phyloP scores from a whole-genome alignment of 2,888 invertebrate genomes.

The Agrochola circellaris region DNA sequence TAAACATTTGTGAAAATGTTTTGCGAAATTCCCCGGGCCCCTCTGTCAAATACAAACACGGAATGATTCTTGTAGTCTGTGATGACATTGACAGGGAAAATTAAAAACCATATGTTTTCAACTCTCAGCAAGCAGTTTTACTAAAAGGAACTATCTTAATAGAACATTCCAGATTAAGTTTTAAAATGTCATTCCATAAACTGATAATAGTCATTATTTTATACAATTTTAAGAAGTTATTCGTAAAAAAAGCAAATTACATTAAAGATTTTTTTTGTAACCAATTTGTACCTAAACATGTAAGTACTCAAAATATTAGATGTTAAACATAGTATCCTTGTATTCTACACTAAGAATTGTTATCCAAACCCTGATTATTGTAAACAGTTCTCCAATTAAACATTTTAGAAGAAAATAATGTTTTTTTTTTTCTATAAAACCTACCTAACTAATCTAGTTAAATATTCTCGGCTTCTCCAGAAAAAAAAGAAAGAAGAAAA shows the following conservation, averaged over 20 bases:
- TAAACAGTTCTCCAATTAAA: constrained; percentile 53
- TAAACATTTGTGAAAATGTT: too few species aligned
- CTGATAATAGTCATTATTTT: not conserved
- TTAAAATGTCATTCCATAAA: not conserved
- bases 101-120: not conserved
- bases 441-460: not conserved
- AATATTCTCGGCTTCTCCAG: not conserved
- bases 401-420: constrained; percentile 44
- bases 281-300: not conserved
- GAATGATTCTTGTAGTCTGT: not conserved
- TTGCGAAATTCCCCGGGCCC: too few species aligned
- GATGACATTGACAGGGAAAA: not conserved
- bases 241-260: not conserved
- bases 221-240: not conserved
- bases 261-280: not conserved
- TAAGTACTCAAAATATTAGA: constrained; percentile 39
- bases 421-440: not conserved
- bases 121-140: not conserved
- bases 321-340: constrained; percentile 44
- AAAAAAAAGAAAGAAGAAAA: not conserved
- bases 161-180: not conserved
- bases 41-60: too few species aligned
- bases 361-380: constrained; percentile 43
- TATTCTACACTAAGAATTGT: constrained; percentile 55
- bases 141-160: not conserved